These are phyloP conservation scores for Conger conger DNA, from an alignment of 2,113 vertebrate species.

Conservation along the genomic window DNA sequence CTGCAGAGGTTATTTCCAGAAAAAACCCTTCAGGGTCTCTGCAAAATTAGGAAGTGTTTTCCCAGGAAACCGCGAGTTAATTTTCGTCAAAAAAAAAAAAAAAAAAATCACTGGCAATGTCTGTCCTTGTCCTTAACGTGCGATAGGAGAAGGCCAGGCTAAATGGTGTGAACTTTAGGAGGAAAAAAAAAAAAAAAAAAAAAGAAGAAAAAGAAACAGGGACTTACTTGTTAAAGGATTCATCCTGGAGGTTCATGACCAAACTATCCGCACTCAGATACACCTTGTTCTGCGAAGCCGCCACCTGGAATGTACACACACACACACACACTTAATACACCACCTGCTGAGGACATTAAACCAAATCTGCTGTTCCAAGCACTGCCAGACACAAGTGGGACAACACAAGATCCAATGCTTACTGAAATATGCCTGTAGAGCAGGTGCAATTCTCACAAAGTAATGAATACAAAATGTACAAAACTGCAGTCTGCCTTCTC, in stretches of 20 bases:
- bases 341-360: not conserved
- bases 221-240: conserved; percentile 80
- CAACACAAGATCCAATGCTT: not conserved
- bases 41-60: not conserved
- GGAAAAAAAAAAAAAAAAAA: not conserved
- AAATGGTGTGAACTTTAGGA: not conserved
- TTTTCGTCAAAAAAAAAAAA: not conserved
- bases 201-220: not conserved
- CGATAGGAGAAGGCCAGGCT: not conserved
- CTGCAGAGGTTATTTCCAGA: conserved; percentile 13
- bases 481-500: too few relatives aligned
- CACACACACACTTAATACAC: not conserved
- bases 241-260: conserved; percentile 87
- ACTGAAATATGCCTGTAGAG: not conserved
- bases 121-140: conserved; percentile 4
- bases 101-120: not conserved
- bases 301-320: conserved; percentile 67
- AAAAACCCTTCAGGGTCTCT: conserved; percentile 17
- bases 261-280: conserved; percentile 89
- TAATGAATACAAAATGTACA: not conserved
- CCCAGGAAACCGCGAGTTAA: conserved; percentile 13
- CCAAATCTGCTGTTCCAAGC: not conserved
- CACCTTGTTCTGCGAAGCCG: conserved; percentile 86
- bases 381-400: not conserved
- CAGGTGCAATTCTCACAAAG: not conserved